Conservation (phyloP, 1,140 invertebrate genomes). For the Drosophila chauvacae region DNA sequence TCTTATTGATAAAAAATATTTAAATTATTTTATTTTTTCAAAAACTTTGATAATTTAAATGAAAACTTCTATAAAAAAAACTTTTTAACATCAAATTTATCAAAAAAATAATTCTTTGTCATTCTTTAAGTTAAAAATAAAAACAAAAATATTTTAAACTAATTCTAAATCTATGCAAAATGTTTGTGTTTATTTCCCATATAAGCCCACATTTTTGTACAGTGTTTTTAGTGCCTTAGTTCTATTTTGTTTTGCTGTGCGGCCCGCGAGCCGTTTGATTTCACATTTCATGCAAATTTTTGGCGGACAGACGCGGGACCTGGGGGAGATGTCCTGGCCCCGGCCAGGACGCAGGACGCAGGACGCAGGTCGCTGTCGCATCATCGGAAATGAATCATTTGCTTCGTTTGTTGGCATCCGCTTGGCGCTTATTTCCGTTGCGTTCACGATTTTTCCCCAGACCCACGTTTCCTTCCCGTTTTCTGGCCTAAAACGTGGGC, state of each 20-base stretch:
- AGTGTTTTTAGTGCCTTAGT: constrained; percentile 18
- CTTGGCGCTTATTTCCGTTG: constrained; percentile 84
- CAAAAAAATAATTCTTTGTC: too few relatives aligned
- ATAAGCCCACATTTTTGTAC: background rate
- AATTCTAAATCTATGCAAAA: background rate
- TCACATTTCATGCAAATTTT: constrained; percentile 81
- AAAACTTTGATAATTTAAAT: too few relatives aligned
- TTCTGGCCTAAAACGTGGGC: constrained; percentile 47
- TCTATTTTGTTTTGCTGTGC: constrained; percentile 30
- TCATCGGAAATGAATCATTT: constrained; percentile 85
- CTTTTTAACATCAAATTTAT: too few relatives aligned
- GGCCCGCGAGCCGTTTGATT: constrained; percentile 66
- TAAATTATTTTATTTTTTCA: too few relatives aligned
- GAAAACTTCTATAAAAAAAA: too few relatives aligned
- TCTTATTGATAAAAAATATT: too few relatives aligned
- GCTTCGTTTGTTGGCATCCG: constrained; percentile 84
- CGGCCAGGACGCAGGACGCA: constrained; percentile 12
- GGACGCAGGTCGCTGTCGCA: constrained; percentile 67
- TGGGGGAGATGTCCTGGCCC: background rate
- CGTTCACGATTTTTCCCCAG: constrained; percentile 27
- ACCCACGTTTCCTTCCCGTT: constrained; percentile 1
- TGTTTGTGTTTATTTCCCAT: background rate
- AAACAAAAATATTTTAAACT: background rate
- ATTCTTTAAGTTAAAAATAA: too few relatives aligned
- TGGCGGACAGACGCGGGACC: constrained; percentile 47